Base-by-base conservation (phyloP, 2,888 invertebrate genomes). In the Bellardia pandia region DNA sequence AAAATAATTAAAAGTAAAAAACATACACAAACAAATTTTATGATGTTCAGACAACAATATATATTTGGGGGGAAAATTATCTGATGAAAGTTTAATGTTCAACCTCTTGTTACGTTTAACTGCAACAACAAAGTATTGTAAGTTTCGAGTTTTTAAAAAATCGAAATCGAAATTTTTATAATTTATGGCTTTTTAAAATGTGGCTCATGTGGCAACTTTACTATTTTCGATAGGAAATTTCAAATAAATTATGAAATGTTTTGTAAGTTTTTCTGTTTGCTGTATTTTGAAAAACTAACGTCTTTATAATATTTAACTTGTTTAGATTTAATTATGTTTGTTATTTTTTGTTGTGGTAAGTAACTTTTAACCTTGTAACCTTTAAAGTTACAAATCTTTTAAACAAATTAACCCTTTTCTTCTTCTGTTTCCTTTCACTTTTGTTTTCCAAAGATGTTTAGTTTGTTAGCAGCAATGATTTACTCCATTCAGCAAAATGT, bases 381-480 rank as follows among this genome's bases (percentile, higher is more conserved):
- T 79, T 82, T 76, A 40, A 8, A 30, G 13, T 13, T 58, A 30
- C 16, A 81, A 69, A 51, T 60, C n/a, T 74, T 7, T 74, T 58
- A 66, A 56, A 23, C 45, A 48, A 64, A 45, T 69, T 53, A 78
- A 60, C 68, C 45, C 48, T 75, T 86, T 75, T 45, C 8, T 23
- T 16, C 2, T 56, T 58, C n/a, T 13, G 30, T 66, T 51, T 66
- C 74, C 86, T 82, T 86, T 86, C 82, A 82, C 82, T 82, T 86
- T 76, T 74, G 53, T 16, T 68, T 23, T 23, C n/a, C 7, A 58
- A 66, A 74, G 33, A 48, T 79, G 23, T 56, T 80, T 2, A n/a
- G 23, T 48, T 64, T 53, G 37, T 76, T 64, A 9, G 11, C 3
- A 40, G 48, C 14, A 40, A 30, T 42, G 42, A 62, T 13, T 2